phyloP scores from a whole-genome alignment of 1,140 invertebrate species.

The Pectinophora gossypiella region DNA sequence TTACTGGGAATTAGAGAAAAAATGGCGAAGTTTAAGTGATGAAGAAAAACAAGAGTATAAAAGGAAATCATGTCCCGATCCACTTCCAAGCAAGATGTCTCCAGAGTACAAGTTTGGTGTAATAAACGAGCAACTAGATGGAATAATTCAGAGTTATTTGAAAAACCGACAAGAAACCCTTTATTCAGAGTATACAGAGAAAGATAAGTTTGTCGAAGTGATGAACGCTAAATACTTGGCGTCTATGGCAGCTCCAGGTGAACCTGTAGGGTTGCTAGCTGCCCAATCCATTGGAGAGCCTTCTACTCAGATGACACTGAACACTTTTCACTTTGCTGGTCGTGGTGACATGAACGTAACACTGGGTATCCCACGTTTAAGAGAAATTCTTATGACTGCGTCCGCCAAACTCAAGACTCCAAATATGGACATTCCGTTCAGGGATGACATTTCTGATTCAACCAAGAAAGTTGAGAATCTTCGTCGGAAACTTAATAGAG shows the following conservation, averaged over 20 bases:
- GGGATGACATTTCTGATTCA: constrained; percentile 68
- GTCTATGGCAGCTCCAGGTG: constrained; percentile 90
- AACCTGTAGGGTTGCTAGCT: constrained; percentile 96
- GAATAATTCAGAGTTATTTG: constrained; percentile 81
- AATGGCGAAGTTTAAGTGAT: constrained; percentile 78
- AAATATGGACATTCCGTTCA: constrained; percentile 94
- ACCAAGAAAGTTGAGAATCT: constrained; percentile 81
- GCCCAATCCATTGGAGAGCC: constrained; percentile 98
- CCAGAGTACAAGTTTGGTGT: constrained; percentile 87
- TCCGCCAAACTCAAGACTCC: constrained; percentile 96
- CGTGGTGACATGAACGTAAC: constrained; percentile 99
- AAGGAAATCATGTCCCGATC: constrained; percentile 81
- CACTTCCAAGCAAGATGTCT: constrained; percentile 80
- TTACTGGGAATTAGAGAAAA: constrained; percentile 76
- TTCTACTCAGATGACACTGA: constrained; percentile 99
- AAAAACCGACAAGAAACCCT: constrained; percentile 45
- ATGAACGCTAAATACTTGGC: constrained; percentile 87
- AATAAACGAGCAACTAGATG: constrained; percentile 87
- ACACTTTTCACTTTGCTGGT: constrained; percentile 99
- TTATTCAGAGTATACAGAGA: constrained; percentile 56
- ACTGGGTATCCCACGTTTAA: constrained; percentile 95
- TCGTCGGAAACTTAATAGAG: constrained; percentile 83
- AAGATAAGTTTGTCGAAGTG: constrained; percentile 80
- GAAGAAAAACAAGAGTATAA: constrained; percentile 76
- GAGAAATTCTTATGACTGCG: constrained; percentile 98